Percentiles rank a stretch among this genome's conserved stretches.
Conservation (phyloP, 1,140 invertebrate genomes). For the Cotesia chilonis region DNA sequence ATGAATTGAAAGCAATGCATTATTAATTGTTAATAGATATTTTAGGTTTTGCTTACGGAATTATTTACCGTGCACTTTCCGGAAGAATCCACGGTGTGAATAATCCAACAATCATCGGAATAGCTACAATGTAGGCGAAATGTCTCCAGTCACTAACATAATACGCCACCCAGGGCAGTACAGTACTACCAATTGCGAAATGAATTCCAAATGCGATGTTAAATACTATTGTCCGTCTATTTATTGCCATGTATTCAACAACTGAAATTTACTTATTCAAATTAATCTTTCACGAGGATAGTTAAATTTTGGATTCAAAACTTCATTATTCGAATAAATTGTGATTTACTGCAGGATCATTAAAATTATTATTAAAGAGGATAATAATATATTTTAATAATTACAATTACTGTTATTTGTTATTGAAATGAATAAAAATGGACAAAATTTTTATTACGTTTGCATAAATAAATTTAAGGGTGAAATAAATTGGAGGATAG, state of each 20-base stretch:
- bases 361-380: no score
- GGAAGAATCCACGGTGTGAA: conserved; percentile 63
- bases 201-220: conserved; percentile 60
- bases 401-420: no score
- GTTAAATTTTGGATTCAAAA: no score
- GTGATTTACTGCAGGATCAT: no score
- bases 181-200: conserved; percentile 56
- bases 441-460: no score
- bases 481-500: no score
- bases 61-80: conserved; percentile 58
- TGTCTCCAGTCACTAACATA: conserved; percentile 59
- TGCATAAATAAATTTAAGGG: no score
- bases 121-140: conserved; percentile 53
- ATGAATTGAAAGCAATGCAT: not conserved
- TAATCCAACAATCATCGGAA: conserved; percentile 53
- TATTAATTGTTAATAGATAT: not conserved
- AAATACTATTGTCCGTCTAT: conserved; percentile 56
- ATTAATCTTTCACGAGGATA: not conserved
- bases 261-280: conserved; percentile 43
- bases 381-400: no score
- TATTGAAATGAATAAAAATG: no score
- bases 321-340: no score
- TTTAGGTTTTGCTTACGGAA: not conserved
- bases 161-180: conserved; percentile 61
- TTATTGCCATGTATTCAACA: conserved; percentile 61